Conservation (phyloP, 2,888 invertebrate genomes). For the Sepioteuthis lessoniana region DNA sequence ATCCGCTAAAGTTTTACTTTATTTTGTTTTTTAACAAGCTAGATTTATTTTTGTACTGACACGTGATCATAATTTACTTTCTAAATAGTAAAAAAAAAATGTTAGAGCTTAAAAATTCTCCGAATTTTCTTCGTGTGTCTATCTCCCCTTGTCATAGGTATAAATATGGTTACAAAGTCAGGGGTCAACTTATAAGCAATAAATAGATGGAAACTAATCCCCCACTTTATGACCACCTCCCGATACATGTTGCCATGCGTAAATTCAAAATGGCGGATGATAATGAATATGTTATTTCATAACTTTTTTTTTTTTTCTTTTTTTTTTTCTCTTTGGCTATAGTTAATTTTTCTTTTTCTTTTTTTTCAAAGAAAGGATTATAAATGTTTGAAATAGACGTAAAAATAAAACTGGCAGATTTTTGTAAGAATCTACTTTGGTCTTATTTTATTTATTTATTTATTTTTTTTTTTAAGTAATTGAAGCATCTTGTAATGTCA, state of each 20-base stretch:
- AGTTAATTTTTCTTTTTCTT: background rate
- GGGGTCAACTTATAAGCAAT: background rate
- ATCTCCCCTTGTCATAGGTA: background rate
- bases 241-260: background rate
- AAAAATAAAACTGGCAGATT: background rate
- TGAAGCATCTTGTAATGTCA: too few species aligned
- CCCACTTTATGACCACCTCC: background rate
- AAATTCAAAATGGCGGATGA: background rate
- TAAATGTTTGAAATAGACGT: background rate
- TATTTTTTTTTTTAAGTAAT: too few species aligned
- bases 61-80: too few species aligned
- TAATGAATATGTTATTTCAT: background rate
- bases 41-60: too few species aligned
- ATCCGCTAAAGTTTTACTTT: background rate
- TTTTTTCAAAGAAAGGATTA: too few species aligned
- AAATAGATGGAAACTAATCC: constrained; percentile 52
- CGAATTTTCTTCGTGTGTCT: background rate
- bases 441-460: too few species aligned
- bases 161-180: background rate
- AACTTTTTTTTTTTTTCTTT: background rate
- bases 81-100: background rate
- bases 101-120: background rate
- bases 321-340: background rate
- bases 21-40: too few species aligned
- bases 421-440: background rate